Evolutionary conservation across 2,888 invertebrate species (phyloP), one percentile per base, ranked within the genome.

Genomic region (Orthonevra nobilis): DNA sequence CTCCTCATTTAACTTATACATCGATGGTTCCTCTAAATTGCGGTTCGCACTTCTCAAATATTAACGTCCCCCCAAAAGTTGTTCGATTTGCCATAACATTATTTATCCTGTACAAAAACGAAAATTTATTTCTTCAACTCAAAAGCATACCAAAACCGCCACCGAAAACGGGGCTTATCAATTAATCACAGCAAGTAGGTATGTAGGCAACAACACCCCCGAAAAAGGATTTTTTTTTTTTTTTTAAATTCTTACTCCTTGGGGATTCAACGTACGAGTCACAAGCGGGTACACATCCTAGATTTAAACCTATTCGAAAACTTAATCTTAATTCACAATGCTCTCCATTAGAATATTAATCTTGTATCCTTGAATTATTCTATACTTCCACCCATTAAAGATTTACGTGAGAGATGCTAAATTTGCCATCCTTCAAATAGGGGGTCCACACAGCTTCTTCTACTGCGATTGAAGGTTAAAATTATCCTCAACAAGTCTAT

Each of bases 81-180:
- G 44, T 70, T 75, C 70, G 75, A 75, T 70, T 75, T 63, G 58
- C 56, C 70, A 63, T 75, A 50, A 48, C 70, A 75, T 75, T 63
- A 63, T 34, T 63, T 56, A 42, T 26, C 20, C 50, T n/a, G 14
- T 19, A 23, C 30, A 36, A 23, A 32, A 26, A n/a, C n/a, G 63
- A 28, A 63, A 42, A 75, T 75, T 75, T 75, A 75, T 75, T 75
- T 63, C 63, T 63, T 48, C 56, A 70, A 63, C 50, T 50, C 42
- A 48, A 61, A 54, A 63, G 56, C 50, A 48, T 15, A 48, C 52
- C 4, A 26, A 7, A 40, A 48, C 12, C 38, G n/a, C n/a, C 34
- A 19, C 17, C 54, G n/a, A 14, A 66, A 66, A 44, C 44, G 34
- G 34, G 10, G 44, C 19, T 44, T 63, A 74, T 75, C 70, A 75